Evolutionary conservation across 2,888 invertebrate genomes (phyloP).

Genomic region (Lacanobia wlatinum): DNA sequence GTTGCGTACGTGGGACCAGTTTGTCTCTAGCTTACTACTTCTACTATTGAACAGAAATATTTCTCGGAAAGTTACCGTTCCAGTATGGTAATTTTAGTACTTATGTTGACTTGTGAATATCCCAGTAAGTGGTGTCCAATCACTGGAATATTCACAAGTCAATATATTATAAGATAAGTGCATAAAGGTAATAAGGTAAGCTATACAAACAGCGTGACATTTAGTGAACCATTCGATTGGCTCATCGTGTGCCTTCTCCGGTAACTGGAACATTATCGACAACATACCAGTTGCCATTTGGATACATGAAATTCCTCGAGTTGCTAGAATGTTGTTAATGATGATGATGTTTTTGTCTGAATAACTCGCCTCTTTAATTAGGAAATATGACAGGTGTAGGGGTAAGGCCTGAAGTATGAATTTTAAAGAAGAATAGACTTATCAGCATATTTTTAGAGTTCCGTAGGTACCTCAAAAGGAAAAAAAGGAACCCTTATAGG

Average conservation of each 20-base stretch:
- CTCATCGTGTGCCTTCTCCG: conserved; percentile 13
- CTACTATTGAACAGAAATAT: too few species aligned
- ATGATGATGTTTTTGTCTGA: not conserved
- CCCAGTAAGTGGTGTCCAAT: conserved; percentile 18
- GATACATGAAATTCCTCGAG: not conserved
- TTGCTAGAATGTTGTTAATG: too few species aligned
- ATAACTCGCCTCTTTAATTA: not conserved
- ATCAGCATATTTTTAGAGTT: too few species aligned
- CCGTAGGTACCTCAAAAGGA: too few species aligned
- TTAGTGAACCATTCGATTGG: conserved; percentile 36
- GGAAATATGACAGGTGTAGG: too few species aligned
- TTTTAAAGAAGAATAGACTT: not conserved
- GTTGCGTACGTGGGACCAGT: too few species aligned
- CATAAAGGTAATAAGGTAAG: too few species aligned
- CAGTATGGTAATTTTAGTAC: conserved; percentile 14
- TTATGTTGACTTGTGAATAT: conserved; percentile 6
- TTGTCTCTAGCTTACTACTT: too few species aligned
- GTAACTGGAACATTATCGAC: conserved; percentile 11
- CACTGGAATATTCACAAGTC: not conserved
- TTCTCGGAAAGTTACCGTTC: not conserved
- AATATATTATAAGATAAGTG: too few species aligned
- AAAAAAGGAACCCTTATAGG: too few species aligned
- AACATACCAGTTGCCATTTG: conserved; percentile 6
- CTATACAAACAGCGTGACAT: conserved; percentile 38
- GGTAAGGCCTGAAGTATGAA: too few species aligned